Base-by-base conservation (phyloP, 2,113 vertebrate species). In the Actenoides hombroni region DNA sequence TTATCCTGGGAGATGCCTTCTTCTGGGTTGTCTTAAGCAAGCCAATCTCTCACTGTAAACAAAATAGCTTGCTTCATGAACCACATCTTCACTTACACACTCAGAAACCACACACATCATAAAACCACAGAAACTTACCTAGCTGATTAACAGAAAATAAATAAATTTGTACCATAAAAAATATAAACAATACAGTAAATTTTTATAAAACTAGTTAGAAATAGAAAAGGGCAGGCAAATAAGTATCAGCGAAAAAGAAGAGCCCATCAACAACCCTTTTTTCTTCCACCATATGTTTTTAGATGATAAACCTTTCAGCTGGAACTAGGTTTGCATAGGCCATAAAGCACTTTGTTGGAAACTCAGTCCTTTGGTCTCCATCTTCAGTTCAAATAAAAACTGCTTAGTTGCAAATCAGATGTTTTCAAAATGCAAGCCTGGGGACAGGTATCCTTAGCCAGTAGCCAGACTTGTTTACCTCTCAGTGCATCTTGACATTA, bases 401-500 rank as follows among this genome's bases (percentile, higher is more conserved):
- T 31, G 29, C 35, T 26, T 35, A n/a, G 29, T 63, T 57, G 57
- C 44, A 75, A 77, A 61, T 24, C 63, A 64, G 26, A 7, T 35
- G 26, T 46, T 44, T 84, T 48, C 54, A 88, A 65, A 70, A 49
- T 87, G 67, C 33, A 59, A 90, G 69, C 57, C 33, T 53, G 21
- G 21, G 89, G 35, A 49, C 42, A 40, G 61, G 46, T 65, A 84
- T 75, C 44, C 1, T 82, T 74, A 88, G 37, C 40, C 21, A 80
- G 88, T n/a, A 77, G 82, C 46, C n/a, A 82, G 83, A 23, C 54
- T 90, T 96, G 84, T 94, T 97, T 96, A 97, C 61, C 70, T 86
- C 40, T 21, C n/a, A 42, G 33, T 28, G 39, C 64, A 84, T 91
- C 88, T 59, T 97, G 95, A 97, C 95, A 94, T 94, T 91, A 95